Conservation (phyloP, 2,888 invertebrate genomes). For the Nomada fucata region DNA sequence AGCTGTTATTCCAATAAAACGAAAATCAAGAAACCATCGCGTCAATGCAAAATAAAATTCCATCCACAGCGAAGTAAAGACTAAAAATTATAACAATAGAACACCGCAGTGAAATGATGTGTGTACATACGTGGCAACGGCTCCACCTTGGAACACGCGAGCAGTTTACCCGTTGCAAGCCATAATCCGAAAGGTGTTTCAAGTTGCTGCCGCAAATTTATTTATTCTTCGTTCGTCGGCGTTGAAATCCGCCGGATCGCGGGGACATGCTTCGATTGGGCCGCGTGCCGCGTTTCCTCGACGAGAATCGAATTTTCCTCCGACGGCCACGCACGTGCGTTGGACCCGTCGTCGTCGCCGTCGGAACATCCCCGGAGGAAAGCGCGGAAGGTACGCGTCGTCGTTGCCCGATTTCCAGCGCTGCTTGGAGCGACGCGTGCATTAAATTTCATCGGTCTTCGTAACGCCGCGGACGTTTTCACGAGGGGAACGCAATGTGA, state of each 20-base stretch:
- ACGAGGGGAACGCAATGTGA: background rate
- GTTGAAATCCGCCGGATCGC: constrained; percentile 16
- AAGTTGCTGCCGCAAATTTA: constrained; percentile 1
- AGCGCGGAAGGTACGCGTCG: background rate
- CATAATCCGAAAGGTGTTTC: background rate
- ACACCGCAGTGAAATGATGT: too few species aligned
- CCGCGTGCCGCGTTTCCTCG: constrained; percentile 11
- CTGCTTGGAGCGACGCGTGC: background rate
- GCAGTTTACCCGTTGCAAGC: background rate
- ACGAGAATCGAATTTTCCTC: constrained; percentile 50
- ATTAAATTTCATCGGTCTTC: constrained; percentile 15
- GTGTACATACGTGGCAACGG: too few species aligned
- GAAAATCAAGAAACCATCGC: too few species aligned
- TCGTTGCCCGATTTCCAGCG: background rate
- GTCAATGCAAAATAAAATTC: too few species aligned
- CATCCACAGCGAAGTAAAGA: too few species aligned
- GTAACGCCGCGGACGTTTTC: too few species aligned
- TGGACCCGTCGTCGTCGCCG: constrained; percentile 8
- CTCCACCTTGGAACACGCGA: too few species aligned
- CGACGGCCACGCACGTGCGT: background rate
- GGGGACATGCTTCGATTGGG: constrained; percentile 34
- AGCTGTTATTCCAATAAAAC: too few species aligned
- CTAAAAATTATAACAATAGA: too few species aligned
- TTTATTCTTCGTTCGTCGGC: constrained; percentile 24
- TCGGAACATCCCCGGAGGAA: constrained; percentile 32